Percentiles rank a stretch among this genome's conserved stretches.
Evolutionary conservation across 2,797 vertebrate species (phyloP).

Genomic region (Melanotaenia parkinsoni): DNA sequence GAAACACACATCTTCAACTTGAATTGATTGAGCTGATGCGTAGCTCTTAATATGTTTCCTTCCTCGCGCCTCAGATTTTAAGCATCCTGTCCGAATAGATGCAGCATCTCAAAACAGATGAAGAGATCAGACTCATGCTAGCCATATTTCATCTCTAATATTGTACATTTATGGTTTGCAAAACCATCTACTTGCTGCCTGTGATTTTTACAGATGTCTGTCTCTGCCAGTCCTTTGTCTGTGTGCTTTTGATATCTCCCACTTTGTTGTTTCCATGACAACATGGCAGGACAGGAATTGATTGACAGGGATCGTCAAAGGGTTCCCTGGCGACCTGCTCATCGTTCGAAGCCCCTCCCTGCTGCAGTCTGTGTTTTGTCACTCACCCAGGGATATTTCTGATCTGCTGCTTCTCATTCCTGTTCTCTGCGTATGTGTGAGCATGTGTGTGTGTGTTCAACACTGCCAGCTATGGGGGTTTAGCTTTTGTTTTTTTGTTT

Average conservation of each 20-base stretch:
- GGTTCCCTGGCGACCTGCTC: conserved; percentile 79
- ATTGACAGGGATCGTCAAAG: conserved; percentile 85
- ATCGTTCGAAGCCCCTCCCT: conserved; percentile 76
- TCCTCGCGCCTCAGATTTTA: conserved; percentile 35
- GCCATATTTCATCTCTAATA: conserved; percentile 57
- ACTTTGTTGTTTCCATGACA: conserved; percentile 86
- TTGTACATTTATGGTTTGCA: conserved; percentile 60
- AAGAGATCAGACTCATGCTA: conserved; percentile 50
- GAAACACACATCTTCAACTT: conserved; percentile 50
- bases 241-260: conserved; percentile 79
- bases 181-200: conserved; percentile 71
- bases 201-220: conserved; percentile 80
- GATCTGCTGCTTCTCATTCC: conserved; percentile 73
- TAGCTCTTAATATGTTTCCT: conserved; percentile 30
- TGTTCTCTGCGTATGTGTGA: conserved; percentile 47
- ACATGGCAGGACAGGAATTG: conserved; percentile 82
- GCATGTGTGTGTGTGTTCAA: conserved; percentile 50
- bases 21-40: conserved; percentile 51
- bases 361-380: conserved; percentile 80
- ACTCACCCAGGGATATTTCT: conserved; percentile 81
- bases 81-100: conserved; percentile 58
- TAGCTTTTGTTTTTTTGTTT: conserved; percentile 45
- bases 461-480: conserved; percentile 68
- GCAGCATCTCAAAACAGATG: conserved; percentile 52
- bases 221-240: conserved; percentile 81